Evolutionary conservation across 2,888 invertebrate genomes (phyloP).

Genomic region (Operophtera brumata): DNA sequence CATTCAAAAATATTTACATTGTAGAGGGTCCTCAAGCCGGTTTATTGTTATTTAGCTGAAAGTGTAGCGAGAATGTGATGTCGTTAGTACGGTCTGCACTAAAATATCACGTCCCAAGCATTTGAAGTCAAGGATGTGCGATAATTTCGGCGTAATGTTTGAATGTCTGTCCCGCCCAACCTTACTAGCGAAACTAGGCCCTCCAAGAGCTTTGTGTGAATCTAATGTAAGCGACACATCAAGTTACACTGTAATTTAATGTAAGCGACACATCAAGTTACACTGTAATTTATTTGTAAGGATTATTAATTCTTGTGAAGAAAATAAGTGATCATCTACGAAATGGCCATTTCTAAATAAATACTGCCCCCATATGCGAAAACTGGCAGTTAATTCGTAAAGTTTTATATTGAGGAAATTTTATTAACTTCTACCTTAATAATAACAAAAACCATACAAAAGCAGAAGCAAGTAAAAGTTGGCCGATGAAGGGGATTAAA

Average conservation of each 20-base stretch:
- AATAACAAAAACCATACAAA: not conserved
- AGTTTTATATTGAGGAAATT: too few relatives aligned
- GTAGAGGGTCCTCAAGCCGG: slow-evolving; percentile 9
- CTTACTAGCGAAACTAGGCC: not conserved
- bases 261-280: too few relatives aligned
- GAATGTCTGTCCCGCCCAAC: slow-evolving; percentile 12
- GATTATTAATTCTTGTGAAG: too few relatives aligned
- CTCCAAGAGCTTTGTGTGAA: not conserved
- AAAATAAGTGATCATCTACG: too few relatives aligned
- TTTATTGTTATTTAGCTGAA: slow-evolving; percentile 18
- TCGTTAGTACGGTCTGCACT: slow-evolving; percentile 14
- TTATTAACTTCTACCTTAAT: too few relatives aligned
- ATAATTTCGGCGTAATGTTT: slow-evolving; percentile 19
- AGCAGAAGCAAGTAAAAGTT: not conserved
- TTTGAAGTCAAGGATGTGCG: slow-evolving; percentile 17
- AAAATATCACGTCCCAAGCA: slow-evolving; percentile 18
- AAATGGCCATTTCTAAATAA: too few relatives aligned
- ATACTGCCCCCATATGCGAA: too few relatives aligned
- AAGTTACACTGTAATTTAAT: too few relatives aligned
- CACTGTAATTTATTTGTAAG: too few relatives aligned
- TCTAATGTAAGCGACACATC: too few relatives aligned
- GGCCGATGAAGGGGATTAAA: not conserved
- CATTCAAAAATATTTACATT: slow-evolving; percentile 12
- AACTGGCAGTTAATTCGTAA: too few relatives aligned
- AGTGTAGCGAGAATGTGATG: slow-evolving; percentile 11